These are phyloP conservation scores for Mormyrus iriodes DNA, from an alignment of 2,113 vertebrate species.

Conservation along the genomic window DNA sequence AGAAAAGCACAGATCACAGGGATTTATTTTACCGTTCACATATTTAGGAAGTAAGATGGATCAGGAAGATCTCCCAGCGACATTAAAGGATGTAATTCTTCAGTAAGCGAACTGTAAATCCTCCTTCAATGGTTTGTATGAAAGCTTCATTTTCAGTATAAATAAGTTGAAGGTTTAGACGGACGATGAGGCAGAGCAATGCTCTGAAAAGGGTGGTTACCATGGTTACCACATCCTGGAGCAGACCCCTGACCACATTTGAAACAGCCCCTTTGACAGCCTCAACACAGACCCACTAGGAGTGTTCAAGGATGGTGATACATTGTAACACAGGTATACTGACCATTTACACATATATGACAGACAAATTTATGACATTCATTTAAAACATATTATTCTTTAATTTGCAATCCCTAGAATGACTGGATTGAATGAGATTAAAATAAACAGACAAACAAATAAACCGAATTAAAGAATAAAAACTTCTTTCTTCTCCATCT, in stretches of 20 bases:
- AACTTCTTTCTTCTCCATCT: not conserved
- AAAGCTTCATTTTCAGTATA: not conserved
- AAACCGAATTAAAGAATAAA: not conserved
- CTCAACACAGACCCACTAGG: not conserved
- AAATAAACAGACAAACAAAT: not conserved
- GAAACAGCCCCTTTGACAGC: not conserved
- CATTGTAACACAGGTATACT: not conserved
- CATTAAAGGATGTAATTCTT: not conserved
- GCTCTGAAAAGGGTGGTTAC: not conserved
- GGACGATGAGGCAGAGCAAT: not conserved
- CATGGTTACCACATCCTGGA: not conserved
- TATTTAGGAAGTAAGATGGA: not conserved
- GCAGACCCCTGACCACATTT: not conserved
- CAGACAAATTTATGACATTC: not conserved
- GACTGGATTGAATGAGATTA: not conserved
- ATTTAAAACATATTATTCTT: not conserved
- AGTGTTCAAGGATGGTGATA: not conserved
- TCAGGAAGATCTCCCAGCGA: not conserved
- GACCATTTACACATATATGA: not conserved
- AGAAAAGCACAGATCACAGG: not conserved
- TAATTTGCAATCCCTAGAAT: not conserved
- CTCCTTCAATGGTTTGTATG: not conserved
- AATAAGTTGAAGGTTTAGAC: not conserved
- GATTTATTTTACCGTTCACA: not conserved
- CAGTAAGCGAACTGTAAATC: not conserved